phyloP scores from a whole-genome alignment of 2,888 invertebrate genomes.

The Microplitis deprimator region DNA sequence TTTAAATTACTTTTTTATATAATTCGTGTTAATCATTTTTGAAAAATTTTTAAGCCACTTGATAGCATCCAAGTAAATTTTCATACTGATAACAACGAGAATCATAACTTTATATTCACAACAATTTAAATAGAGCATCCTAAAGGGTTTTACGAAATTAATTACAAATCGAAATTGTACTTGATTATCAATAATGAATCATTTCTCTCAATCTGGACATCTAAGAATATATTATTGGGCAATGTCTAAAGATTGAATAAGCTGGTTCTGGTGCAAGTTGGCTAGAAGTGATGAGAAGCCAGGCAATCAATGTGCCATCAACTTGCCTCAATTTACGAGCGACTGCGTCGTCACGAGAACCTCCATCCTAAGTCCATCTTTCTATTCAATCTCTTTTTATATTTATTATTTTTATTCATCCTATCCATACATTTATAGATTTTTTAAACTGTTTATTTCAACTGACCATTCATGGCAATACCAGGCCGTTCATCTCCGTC shows the following conservation, averaged over 20 bases:
- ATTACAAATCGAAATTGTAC: too few species aligned
- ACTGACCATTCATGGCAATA: conserved; percentile 9
- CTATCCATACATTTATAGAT: background rate
- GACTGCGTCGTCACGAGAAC: conserved; percentile 64
- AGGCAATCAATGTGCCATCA: conserved; percentile 70
- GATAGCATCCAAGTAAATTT: too few species aligned
- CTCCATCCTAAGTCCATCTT: conserved; percentile 41
- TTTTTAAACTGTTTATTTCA: conserved; percentile 31
- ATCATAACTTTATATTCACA: too few species aligned
- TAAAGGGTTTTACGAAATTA: too few species aligned
- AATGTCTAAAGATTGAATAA: too few species aligned
- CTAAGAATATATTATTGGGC: too few species aligned
- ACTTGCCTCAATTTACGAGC: conserved; percentile 69
- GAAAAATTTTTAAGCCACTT: too few species aligned
- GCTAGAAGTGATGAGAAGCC: conserved; percentile 62
- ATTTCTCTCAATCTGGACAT: too few species aligned
- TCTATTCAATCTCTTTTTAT: conserved; percentile 34
- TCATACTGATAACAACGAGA: too few species aligned
- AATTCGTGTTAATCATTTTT: background rate
- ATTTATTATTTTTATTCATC: conserved; percentile 45
- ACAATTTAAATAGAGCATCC: too few species aligned
- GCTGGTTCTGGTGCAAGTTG: background rate
- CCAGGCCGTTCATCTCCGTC: conserved; percentile 44
- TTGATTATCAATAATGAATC: too few species aligned
- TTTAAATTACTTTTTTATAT: background rate